Conservation (phyloP, 2,888 invertebrate species). For the Parnassius smintheus region DNA sequence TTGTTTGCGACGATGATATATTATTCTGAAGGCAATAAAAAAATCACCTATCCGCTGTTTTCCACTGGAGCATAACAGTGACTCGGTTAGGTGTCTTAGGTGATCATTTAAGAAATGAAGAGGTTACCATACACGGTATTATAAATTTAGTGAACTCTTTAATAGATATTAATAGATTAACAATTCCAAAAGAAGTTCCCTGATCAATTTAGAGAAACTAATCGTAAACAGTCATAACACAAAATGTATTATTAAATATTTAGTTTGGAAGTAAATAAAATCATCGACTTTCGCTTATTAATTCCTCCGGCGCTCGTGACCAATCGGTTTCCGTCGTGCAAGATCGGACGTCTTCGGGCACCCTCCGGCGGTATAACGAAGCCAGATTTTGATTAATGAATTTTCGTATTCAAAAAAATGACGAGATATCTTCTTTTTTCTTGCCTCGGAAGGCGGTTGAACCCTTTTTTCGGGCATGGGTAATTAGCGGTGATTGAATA, state of each 20-base stretch:
- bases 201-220: not conserved
- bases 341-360: conserved; percentile 24
- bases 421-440: conserved; percentile 26
- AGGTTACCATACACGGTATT: not conserved
- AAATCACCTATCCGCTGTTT: too few relatives aligned
- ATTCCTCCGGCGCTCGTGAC: conserved; percentile 19
- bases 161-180: conserved; percentile 2
- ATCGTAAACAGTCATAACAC: conserved; percentile 14
- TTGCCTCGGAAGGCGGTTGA: conserved; percentile 33
- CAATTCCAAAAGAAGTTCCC: not conserved
- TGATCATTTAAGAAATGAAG: too few relatives aligned
- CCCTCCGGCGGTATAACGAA: conserved; percentile 28
- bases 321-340: conserved; percentile 15
- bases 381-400: conserved; percentile 31
- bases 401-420: conserved; percentile 29
- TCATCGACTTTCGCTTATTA: conserved; percentile 28
- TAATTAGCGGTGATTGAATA: conserved; percentile 42
- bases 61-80: too few relatives aligned
- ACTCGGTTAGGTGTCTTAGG: too few relatives aligned
- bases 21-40: too few relatives aligned
- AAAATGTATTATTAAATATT: conserved; percentile 22
- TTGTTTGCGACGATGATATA: too few relatives aligned
- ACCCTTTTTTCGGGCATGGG: conserved; percentile 35
- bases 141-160: not conserved
- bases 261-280: conserved; percentile 27